These are phyloP conservation scores for Tetramorium alpestre DNA, from an alignment of 1,140 invertebrate genomes.

Conservation along the genomic window DNA sequence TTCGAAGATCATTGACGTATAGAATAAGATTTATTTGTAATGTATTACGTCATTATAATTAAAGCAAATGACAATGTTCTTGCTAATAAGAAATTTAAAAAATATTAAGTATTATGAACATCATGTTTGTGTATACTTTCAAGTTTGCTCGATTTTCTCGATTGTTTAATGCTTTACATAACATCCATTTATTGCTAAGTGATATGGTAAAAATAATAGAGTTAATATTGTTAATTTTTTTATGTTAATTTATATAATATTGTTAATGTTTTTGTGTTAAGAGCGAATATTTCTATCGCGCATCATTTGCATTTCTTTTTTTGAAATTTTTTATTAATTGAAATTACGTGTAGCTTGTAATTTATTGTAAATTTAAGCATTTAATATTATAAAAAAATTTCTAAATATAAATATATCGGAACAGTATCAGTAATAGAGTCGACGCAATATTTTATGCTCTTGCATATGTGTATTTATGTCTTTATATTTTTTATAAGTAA, in stretches of 20 bases:
- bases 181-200: not conserved
- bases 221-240: not conserved
- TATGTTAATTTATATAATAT: too few relatives aligned
- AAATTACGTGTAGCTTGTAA: too few relatives aligned
- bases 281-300: not conserved
- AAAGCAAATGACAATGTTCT: not conserved
- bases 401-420: too few relatives aligned
- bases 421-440: too few relatives aligned
- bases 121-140: not conserved
- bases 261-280: not conserved
- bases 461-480: not conserved
- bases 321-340: not conserved
- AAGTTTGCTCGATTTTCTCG: not conserved
- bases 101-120: not conserved
- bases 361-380: too few relatives aligned
- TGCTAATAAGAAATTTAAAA: not conserved
- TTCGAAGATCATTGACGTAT: not conserved
- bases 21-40: not conserved
- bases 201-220: not conserved
- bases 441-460: not conserved
- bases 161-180: not conserved
- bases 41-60: not conserved
- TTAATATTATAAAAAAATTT: too few relatives aligned
- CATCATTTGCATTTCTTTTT: not conserved
- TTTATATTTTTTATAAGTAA: not conserved